Evolutionary conservation across 2,797 vertebrate species (phyloP).

Genomic region (Pachyuromys duprasi): DNA sequence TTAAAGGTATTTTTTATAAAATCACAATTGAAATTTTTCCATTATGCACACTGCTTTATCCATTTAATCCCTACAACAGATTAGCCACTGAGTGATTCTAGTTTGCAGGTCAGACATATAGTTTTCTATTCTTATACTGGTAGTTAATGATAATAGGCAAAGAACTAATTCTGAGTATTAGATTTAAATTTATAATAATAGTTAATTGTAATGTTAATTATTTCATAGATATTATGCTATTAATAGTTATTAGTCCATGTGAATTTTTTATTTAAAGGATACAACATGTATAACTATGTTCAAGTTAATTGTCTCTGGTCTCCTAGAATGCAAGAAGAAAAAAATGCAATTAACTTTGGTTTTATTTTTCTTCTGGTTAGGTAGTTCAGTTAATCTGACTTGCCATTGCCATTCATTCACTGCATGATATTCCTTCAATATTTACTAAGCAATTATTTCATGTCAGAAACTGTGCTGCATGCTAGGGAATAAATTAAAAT

Average conservation of each 20-base stretch:
- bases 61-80: constrained; percentile 64
- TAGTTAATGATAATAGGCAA: not conserved
- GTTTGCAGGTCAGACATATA: not conserved
- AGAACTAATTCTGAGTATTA: constrained; percentile 19
- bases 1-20: constrained; percentile 63
- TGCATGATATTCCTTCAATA: not conserved
- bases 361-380: constrained; percentile 31
- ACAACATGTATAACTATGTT: not conserved
- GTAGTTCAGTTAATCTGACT: not conserved
- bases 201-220: not conserved
- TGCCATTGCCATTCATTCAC: not conserved
- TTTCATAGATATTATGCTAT: not conserved
- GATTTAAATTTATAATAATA: constrained; percentile 26
- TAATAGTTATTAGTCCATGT: not conserved
- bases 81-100: constrained; percentile 42
- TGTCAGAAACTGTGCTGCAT: not conserved
- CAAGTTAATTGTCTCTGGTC: constrained; percentile 26
- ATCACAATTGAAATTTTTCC: constrained; percentile 57
- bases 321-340: not conserved
- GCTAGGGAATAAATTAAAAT: not conserved
- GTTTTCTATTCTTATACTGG: not conserved
- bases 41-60: constrained; percentile 44
- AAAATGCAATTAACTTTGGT: not conserved
- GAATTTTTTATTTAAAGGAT: not conserved
- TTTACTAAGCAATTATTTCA: not conserved